phyloP scores from a whole-genome alignment of 2,797 vertebrate species.

The Odontamblyopus rebecca region DNA sequence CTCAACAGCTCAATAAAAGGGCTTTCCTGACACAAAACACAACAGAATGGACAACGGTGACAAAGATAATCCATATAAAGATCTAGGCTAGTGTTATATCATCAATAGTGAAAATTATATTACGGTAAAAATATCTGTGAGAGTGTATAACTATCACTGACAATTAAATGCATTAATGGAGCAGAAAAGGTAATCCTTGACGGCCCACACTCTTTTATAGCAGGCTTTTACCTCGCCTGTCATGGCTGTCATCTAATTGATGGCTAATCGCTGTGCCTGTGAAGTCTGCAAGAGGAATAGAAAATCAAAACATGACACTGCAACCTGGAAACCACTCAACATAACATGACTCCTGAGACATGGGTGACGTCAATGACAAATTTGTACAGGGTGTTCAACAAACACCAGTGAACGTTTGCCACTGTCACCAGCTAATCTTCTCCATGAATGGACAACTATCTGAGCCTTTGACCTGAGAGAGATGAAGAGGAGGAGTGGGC shows the following conservation, averaged over 20 bases:
- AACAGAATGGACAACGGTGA: too few relatives aligned
- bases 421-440: conserved; percentile 60
- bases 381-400: conserved; percentile 36
- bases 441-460: conserved; percentile 58
- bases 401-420: conserved; percentile 45
- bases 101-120: background rate
- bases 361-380: conserved; percentile 38
- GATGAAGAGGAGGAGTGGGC: conserved; percentile 4
- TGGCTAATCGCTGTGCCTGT: conserved; percentile 3
- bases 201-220: conserved; percentile 14
- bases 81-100: too few relatives aligned
- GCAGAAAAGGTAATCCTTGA: background rate
- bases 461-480: conserved; percentile 59
- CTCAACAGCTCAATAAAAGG: too few relatives aligned
- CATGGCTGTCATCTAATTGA: background rate
- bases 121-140: background rate
- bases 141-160: background rate
- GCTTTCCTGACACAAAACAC: too few relatives aligned
- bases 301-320: conserved; percentile 7
- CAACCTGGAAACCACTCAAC: conserved; percentile 4
- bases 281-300: conserved; percentile 2
- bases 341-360: conserved; percentile 14
- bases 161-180: background rate
- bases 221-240: conserved; percentile 8
- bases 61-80: too few relatives aligned